Evolutionary conservation across 92 coral and sea anemone species (phyloP).

Genomic region (Anthopleura xanthogrammica): DNA sequence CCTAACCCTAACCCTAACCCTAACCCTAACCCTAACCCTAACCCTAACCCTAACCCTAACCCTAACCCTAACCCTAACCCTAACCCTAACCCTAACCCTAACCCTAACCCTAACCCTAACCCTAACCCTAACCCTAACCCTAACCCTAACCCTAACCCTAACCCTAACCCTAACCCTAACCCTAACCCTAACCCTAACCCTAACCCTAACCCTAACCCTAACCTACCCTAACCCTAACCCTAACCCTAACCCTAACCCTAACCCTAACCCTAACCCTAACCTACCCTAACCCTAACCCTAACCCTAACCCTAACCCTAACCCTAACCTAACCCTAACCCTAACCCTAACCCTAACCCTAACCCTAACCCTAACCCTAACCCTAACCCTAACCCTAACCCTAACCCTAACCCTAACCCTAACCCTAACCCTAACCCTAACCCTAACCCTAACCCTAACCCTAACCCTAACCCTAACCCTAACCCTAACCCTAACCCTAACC

Average conservation of each 20-base stretch:
- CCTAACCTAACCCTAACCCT: no score
- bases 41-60: conserved; percentile 42
- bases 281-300: conserved; percentile 49
- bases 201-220: conserved; percentile 48
- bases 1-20: conserved; percentile 45
- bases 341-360: conserved; percentile 40
- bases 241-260: no score
- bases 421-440: conserved; percentile 36
- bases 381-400: conserved; percentile 46
- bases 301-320: conserved; percentile 41
- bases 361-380: conserved; percentile 43
- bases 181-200: conserved; percentile 37
- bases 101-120: conserved; percentile 48
- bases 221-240: no score
- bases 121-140: conserved; percentile 48
- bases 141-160: conserved; percentile 42
- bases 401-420: conserved; percentile 48
- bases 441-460: conserved; percentile 34
- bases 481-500: conserved; percentile 49
- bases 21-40: conserved; percentile 46
- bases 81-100: conserved; percentile 48
- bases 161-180: conserved; percentile 42
- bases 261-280: no score
- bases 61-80: conserved; percentile 51
- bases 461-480: conserved; percentile 39